Percentiles rank a stretch among this genome's conserved stretches.
Evolutionary conservation across 1,140 invertebrate species (phyloP).

Genomic region (Neodiprion lecontei): DNA sequence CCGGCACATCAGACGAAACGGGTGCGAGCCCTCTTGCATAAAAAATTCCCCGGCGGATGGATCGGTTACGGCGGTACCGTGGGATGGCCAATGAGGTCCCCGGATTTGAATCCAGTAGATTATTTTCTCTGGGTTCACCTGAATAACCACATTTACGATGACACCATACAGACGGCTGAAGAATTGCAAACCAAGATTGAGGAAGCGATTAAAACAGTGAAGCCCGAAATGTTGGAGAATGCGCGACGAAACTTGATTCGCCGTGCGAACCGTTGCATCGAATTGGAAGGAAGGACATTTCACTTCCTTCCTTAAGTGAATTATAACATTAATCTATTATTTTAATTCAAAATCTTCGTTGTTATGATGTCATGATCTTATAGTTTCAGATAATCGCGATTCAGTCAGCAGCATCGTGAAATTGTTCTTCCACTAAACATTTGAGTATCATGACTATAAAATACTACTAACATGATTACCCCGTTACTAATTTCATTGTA

Average conservation of each 20-base stretch:
- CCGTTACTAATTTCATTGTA: too few species aligned
- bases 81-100: conserved; percentile 50
- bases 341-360: too few species aligned
- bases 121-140: conserved; percentile 53
- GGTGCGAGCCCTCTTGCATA: conserved; percentile 36
- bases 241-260: conserved; percentile 12
- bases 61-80: conserved; percentile 50
- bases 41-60: conserved; percentile 44
- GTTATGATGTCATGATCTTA: too few species aligned
- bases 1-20: conserved; percentile 26
- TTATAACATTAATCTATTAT: too few species aligned
- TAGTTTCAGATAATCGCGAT: too few species aligned
- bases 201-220: not conserved
- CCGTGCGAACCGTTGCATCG: conserved; percentile 7
- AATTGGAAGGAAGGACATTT: conserved; percentile 9
- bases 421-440: too few species aligned
- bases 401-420: too few species aligned
- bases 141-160: conserved; percentile 43
- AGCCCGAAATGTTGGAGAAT: conserved; percentile 14
- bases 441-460: too few species aligned
- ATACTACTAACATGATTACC: too few species aligned
- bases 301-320: not conserved
- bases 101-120: conserved; percentile 53
- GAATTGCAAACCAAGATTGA: not conserved
- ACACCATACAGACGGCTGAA: not conserved